phyloP scores from a whole-genome alignment of 1,140 invertebrate genomes.

The Ditylenchus dipsaci region DNA sequence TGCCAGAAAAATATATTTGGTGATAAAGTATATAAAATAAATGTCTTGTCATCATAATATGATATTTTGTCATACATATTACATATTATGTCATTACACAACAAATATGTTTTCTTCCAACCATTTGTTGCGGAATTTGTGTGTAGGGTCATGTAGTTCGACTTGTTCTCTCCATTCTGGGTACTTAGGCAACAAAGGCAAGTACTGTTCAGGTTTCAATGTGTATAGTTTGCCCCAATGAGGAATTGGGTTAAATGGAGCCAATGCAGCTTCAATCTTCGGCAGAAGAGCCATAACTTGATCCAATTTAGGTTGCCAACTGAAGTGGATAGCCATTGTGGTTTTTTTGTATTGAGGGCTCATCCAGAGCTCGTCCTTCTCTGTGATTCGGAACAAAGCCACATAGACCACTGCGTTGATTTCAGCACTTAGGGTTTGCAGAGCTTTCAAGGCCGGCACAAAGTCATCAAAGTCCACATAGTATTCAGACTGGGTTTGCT shows the following conservation, averaged over 20 bases:
- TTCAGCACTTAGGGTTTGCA: not conserved
- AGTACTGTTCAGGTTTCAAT: not conserved
- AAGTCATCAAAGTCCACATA: constrained; percentile 8
- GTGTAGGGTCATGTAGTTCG: not conserved
- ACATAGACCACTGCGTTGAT: not conserved
- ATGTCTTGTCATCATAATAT: too few relatives aligned
- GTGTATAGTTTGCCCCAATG: constrained; percentile 13
- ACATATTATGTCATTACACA: too few relatives aligned
- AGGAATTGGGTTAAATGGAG: not conserved
- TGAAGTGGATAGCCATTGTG: constrained; percentile 8
- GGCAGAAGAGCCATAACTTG: not conserved
- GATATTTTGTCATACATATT: too few relatives aligned
- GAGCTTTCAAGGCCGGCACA: not conserved
- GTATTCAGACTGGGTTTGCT: constrained; percentile 1
- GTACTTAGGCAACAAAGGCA: constrained; percentile 2
- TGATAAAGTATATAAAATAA: too few relatives aligned
- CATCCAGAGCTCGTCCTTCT: constrained; percentile 13
- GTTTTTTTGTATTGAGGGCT: not conserved
- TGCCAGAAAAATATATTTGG: too few relatives aligned
- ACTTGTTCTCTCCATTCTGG: not conserved
- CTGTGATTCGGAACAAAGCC: not conserved
- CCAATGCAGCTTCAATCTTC: constrained; percentile 8
- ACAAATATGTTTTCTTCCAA: not conserved
- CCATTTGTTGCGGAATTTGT: not conserved
- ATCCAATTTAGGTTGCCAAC: not conserved